These are phyloP conservation scores for Drosophila oshimai DNA, from an alignment of 1,140 invertebrate genomes.

Conservation along the genomic window DNA sequence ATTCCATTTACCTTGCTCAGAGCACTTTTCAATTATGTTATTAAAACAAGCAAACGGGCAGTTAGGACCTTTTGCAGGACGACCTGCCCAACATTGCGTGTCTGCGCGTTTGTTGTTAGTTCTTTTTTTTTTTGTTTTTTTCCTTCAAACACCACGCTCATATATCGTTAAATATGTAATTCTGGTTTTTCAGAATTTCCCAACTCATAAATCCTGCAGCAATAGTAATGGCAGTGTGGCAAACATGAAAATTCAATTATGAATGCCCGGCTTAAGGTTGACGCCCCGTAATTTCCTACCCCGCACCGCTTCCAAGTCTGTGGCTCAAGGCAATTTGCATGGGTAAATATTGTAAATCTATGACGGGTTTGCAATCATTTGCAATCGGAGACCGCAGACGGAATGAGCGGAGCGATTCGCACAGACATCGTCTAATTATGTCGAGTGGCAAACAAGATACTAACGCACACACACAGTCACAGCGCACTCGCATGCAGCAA, in stretches of 20 bases:
- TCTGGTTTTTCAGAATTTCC: slow-evolving; percentile 28
- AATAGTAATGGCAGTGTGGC: slow-evolving; percentile 48
- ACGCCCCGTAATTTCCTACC: slow-evolving; percentile 49
- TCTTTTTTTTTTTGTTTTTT: slow-evolving; percentile 5
- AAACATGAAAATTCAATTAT: slow-evolving; percentile 80
- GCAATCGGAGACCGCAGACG: slow-evolving; percentile 52
- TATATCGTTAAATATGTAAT: slow-evolving; percentile 45
- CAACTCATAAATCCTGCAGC: slow-evolving; percentile 52
- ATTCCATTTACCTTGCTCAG: slow-evolving; percentile 58
- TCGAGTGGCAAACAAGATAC: slow-evolving; percentile 67
- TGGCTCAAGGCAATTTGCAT: slow-evolving; percentile 77
- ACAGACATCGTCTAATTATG: slow-evolving; percentile 76
- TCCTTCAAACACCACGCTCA: slow-evolving; percentile 10
- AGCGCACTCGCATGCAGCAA: slow-evolving; percentile 28
- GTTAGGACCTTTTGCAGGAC: slow-evolving; percentile 54
- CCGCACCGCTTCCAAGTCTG: slow-evolving; percentile 51
- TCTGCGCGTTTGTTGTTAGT: slow-evolving; percentile 20
- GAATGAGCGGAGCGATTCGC: slow-evolving; percentile 16
- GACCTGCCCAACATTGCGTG: slow-evolving; percentile 51
- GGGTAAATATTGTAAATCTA: slow-evolving; percentile 77
- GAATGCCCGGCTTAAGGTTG: slow-evolving; percentile 67
- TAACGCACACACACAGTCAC: slow-evolving; percentile 2
- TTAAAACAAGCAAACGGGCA: slow-evolving; percentile 70
- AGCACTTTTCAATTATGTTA: slow-evolving; percentile 81
- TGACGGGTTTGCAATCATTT: slow-evolving; percentile 68